phyloP scores from a whole-genome alignment of 2,113 vertebrate genomes.

The Takifugu bimaculatus region DNA sequence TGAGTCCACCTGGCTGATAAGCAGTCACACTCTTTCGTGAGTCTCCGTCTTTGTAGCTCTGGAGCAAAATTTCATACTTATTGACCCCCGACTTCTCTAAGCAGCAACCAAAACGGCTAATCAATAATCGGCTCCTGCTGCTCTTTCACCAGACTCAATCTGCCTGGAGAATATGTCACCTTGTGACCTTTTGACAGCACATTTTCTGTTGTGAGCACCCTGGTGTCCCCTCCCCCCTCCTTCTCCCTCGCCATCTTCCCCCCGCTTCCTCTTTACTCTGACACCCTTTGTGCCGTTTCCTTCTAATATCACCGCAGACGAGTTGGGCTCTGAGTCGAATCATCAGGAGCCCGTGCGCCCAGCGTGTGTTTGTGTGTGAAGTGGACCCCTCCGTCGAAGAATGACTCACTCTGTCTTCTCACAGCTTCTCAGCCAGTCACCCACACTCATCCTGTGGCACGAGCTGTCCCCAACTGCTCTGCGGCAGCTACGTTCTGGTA shows the following conservation, averaged over 20 bases:
- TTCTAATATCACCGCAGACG: constrained; percentile 17
- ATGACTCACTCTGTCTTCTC: constrained; percentile 55
- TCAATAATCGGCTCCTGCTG: constrained; percentile 20
- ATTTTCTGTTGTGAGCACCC: constrained; percentile 29
- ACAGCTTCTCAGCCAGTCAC: constrained; percentile 37
- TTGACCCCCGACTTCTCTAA: too few relatives aligned
- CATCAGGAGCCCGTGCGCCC: constrained; percentile 29
- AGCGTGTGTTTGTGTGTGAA: constrained; percentile 6
- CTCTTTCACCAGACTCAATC: constrained; percentile 48
- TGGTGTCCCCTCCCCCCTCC: constrained; percentile 21
- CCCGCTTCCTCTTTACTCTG: neutral
- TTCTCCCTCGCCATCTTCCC: neutral
- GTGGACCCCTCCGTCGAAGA: constrained; percentile 37
- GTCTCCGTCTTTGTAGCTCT: too few relatives aligned
- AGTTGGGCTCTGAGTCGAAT: constrained; percentile 41
- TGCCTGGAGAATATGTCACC: constrained; percentile 57
- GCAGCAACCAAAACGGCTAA: too few relatives aligned
- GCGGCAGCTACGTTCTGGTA: neutral
- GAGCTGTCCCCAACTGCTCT: constrained; percentile 12
- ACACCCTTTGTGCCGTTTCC: constrained; percentile 12
- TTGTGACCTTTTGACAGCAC: constrained; percentile 50
- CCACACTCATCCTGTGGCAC: constrained; percentile 29
- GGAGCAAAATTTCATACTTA: too few relatives aligned
- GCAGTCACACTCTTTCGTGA: too few relatives aligned
- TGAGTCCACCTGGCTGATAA: too few relatives aligned